Percentiles rank a stretch among this genome's conserved stretches.
phyloP scores from a whole-genome alignment of 2,888 invertebrate genomes.

The Calameuta filiformis region DNA sequence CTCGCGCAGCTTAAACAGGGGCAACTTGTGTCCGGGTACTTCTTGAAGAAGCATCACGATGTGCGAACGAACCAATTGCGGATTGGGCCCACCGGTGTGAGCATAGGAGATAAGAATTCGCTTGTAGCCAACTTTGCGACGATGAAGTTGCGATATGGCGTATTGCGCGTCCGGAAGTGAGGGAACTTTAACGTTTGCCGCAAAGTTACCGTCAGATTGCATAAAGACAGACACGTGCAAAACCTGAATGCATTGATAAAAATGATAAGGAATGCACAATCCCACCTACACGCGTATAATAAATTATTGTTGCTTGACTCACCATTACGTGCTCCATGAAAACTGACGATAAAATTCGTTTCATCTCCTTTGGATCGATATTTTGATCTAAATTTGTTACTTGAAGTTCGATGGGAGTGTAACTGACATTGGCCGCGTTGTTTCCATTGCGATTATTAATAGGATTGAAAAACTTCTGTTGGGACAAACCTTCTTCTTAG shows the following conservation, averaged over 20 bases:
- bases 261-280: conserved; percentile 4
- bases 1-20: conserved; percentile 84
- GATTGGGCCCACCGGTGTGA: conserved; percentile 74
- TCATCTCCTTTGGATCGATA: conserved; percentile 75
- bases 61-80: conserved; percentile 75
- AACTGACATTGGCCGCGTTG: conserved; percentile 41
- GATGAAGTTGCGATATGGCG: conserved; percentile 85
- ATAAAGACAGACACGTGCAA: conserved; percentile 72
- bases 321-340: conserved; percentile 76
- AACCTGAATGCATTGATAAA: conserved; percentile 63
- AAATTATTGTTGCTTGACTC: conserved; percentile 37
- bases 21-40: conserved; percentile 79
- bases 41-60: conserved; percentile 81
- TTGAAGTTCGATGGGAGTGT: conserved; percentile 70
- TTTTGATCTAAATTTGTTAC: conserved; percentile 79
- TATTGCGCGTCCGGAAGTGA: conserved; percentile 78
- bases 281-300: not conserved
- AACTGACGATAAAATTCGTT: conserved; percentile 72
- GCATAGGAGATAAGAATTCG: conserved; percentile 82
- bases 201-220: conserved; percentile 75
- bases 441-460: conserved; percentile 51
- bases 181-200: conserved; percentile 78
- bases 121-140: conserved; percentile 83
- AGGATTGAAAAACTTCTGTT: conserved; percentile 62
- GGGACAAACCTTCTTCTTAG: not conserved